Percentiles rank a stretch among this genome's conserved stretches.
These are phyloP conservation scores for Alaudala cheleensis DNA, from an alignment of 2,113 vertebrate genomes.

Conservation along the genomic window DNA sequence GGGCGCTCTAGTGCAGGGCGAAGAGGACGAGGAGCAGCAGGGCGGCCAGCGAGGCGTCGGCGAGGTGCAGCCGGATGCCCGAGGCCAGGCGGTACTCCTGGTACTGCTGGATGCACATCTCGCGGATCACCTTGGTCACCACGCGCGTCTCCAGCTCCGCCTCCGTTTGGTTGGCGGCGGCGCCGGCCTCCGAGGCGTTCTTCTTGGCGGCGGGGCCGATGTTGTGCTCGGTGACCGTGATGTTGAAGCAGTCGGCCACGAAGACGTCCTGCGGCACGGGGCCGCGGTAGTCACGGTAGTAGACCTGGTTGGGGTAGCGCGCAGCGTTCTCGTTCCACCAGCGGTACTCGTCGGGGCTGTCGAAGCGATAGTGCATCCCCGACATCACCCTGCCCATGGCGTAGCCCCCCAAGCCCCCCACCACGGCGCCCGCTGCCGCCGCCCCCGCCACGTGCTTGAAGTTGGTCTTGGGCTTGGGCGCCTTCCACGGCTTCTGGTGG, in stretches of 20 bases:
- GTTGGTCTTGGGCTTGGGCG: conserved; percentile 73
- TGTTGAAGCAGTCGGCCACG: conserved; percentile 76
- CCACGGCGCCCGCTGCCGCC: conserved; percentile 58
- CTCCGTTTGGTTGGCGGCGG: conserved; percentile 53
- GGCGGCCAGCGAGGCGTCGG: conserved; percentile 27
- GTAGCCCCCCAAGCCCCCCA: conserved; percentile 73
- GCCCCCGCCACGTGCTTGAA: conserved; percentile 72
- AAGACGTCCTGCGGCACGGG: conserved; percentile 70
- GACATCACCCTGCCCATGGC: conserved; percentile 74
- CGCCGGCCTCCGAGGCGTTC: not conserved
- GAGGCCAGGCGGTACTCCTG: conserved; percentile 47
- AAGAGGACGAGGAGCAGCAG: conserved; percentile 68
- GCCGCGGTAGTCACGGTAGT: conserved; percentile 62
- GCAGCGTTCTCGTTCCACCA: conserved; percentile 69
- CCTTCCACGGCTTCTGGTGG: conserved; percentile 68
- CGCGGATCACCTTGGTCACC: conserved; percentile 75
- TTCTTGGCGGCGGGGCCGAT: conserved; percentile 68
- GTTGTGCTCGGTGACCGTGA: conserved; percentile 72
- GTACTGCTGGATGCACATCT: conserved; percentile 78
- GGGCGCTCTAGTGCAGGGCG: not conserved
- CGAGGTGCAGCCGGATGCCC: not conserved
- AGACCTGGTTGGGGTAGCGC: conserved; percentile 74
- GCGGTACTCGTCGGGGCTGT: conserved; percentile 68
- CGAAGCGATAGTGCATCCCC: conserved; percentile 65
- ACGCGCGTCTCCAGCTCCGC: conserved; percentile 60